Evolutionary conservation across 1,140 invertebrate species (phyloP).

Genomic region (Ephestia elutella): DNA sequence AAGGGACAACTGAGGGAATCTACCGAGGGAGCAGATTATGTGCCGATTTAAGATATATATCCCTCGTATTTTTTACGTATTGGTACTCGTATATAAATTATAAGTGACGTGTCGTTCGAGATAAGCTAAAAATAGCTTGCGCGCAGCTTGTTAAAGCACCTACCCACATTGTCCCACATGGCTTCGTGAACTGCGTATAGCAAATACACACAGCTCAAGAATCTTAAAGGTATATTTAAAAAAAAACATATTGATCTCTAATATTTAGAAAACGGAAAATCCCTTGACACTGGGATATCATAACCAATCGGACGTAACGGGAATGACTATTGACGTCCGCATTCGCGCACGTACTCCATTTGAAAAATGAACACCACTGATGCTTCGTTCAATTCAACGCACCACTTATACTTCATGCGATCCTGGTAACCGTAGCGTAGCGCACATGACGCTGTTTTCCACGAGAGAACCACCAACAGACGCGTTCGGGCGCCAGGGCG

Average conservation of each 20-base stretch:
- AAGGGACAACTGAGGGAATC: background rate
- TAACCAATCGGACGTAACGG: constrained; percentile 19
- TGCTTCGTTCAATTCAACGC: constrained; percentile 19
- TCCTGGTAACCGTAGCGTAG: constrained; percentile 27
- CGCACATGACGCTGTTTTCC: constrained; percentile 32
- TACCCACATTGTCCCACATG: no score
- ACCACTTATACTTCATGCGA: constrained; percentile 31
- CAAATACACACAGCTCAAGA: background rate
- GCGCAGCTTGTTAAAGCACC: no score
- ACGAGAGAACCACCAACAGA: constrained; percentile 16
- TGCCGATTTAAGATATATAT: constrained; percentile 14
- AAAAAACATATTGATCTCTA: background rate
- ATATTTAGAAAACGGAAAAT: background rate
- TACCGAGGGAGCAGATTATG: constrained; percentile 2
- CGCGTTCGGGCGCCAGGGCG: constrained; percentile 50
- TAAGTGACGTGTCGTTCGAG: background rate
- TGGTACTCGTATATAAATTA: background rate
- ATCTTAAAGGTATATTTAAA: background rate
- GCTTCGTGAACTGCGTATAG: no score
- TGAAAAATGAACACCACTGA: constrained; percentile 27
- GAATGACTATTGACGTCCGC: background rate
- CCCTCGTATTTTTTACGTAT: background rate
- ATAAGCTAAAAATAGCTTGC: background rate
- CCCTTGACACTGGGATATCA: constrained; percentile 11
- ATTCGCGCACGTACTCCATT: background rate